Conservation (phyloP, 53 echinoderm and acorn worm species). For the Stichopus horrens region DNA sequence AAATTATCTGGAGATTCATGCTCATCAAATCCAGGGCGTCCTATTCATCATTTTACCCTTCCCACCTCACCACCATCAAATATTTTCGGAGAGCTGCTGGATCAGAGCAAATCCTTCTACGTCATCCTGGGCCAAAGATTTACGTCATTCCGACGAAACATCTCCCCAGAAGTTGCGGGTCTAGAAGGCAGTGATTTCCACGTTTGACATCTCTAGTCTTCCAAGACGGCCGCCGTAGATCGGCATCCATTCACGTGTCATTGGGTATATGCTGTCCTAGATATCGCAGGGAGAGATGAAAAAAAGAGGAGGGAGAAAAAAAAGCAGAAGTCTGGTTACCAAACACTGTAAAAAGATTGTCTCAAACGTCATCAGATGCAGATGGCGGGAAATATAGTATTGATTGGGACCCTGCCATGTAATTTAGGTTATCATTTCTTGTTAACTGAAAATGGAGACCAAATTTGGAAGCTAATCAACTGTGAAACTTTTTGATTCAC, state of each 20-base stretch:
- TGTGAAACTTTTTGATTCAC: slow-evolving; percentile 25
- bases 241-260: slow-evolving; percentile 34
- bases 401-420: slow-evolving; percentile 29
- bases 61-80: neutral
- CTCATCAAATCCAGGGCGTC: neutral
- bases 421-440: slow-evolving; percentile 42
- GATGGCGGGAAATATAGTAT: slow-evolving; percentile 44
- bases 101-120: neutral
- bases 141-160: slow-evolving; percentile 23
- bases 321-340: neutral
- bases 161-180: neutral
- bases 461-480: slow-evolving; percentile 21
- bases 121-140: neutral
- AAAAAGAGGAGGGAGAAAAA: neutral
- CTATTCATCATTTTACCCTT: neutral
- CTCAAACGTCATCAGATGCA: slow-evolving; percentile 21
- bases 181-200: slow-evolving; percentile 1
- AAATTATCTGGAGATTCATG: neutral
- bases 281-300: neutral
- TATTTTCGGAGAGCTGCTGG: neutral
- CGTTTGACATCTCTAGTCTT: neutral
- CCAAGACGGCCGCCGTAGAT: neutral
- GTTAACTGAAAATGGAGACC: slow-evolving; percentile 35
- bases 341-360: neutral
- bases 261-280: slow-evolving; percentile 24